Evolutionary conservation across 2,888 invertebrate genomes (phyloP).

Genomic region (Chymomyza procnemis): DNA sequence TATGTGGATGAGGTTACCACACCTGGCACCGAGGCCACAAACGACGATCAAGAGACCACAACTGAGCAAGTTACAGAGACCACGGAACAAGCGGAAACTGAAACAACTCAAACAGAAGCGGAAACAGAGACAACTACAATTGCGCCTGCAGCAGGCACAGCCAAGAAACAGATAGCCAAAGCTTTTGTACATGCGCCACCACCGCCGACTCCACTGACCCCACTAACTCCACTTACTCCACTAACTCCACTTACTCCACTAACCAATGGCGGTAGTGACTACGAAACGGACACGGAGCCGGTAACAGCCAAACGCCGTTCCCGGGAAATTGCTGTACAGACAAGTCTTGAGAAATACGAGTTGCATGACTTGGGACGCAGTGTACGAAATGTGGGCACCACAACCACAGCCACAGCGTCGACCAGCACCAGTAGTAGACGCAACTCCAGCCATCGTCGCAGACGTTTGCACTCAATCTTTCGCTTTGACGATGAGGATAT

Average conservation of each 20-base stretch:
- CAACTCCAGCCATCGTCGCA: constrained; percentile 43
- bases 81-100: constrained; percentile 32
- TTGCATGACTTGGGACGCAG: constrained; percentile 61
- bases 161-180: constrained; percentile 32
- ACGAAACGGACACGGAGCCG: constrained; percentile 10
- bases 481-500: constrained; percentile 74
- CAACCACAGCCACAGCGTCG: constrained; percentile 61
- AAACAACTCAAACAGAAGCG: constrained; percentile 35
- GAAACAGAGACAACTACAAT: constrained; percentile 16
- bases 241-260: constrained; percentile 38
- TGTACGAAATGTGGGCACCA: constrained; percentile 64
- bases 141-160: background rate
- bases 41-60: constrained; percentile 19
- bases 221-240: constrained; percentile 49
- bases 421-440: constrained; percentile 64
- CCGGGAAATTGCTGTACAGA: constrained; percentile 76
- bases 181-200: constrained; percentile 46
- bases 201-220: constrained; percentile 45
- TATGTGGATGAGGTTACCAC: constrained; percentile 51
- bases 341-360: constrained; percentile 74
- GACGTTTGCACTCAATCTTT: constrained; percentile 52
- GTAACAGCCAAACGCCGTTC: constrained; percentile 32
- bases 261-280: constrained; percentile 33
- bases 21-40: constrained; percentile 35
- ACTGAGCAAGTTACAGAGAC: constrained; percentile 37